Base-by-base conservation (phyloP, 2,797 vertebrate species). In the Chelon auratus region DNA sequence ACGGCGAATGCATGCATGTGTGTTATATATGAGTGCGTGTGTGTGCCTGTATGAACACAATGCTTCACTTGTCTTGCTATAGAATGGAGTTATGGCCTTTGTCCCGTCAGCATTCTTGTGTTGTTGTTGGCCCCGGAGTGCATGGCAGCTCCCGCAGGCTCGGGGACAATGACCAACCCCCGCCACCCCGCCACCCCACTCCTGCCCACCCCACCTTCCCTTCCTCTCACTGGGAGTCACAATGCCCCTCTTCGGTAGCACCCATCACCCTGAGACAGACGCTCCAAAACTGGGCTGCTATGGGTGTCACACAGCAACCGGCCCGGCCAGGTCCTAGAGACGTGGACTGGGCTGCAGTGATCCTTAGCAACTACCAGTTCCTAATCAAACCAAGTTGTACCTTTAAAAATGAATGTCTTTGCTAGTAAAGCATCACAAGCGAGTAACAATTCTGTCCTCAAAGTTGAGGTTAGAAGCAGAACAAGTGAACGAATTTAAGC, bases 81-180 rank as follows among this genome's bases (percentile, higher is more conserved):
- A 91, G 92, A 94, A 94, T 91, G 90, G 93, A 91, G 90, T 92
- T 93, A 90, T 58, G 89, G 83, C 84, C 85, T 95, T 95, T 96
- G 91, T 92, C 92, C 89, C 78, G 68, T 77, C 81, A 85, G 90
- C 91, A 92, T 93, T 93, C 92, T 91, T 93, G 87, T 48, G 70
- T 89, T 88, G 92, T 88, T 2, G 18, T 82, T 87, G 85, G 88
- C 92, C 92, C 89, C 83, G 62, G 79, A 84, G 80, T 85, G 77
- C 69, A 90, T 86, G 89, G 88, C 90, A 90, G 88, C 90, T 93
- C 90, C 90, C 62, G 91, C 89, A 81, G 89, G 60, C 87, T 83
- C 22, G 2, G 74, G 84, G 87, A 91, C 90, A 92, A 91, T 88
- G 76, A 75, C 72, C 4, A 53, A 18, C 40, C 55, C 20, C 69